Base-by-base conservation (phyloP, 2,888 invertebrate genomes). In the Drosophila paramelanica region DNA sequence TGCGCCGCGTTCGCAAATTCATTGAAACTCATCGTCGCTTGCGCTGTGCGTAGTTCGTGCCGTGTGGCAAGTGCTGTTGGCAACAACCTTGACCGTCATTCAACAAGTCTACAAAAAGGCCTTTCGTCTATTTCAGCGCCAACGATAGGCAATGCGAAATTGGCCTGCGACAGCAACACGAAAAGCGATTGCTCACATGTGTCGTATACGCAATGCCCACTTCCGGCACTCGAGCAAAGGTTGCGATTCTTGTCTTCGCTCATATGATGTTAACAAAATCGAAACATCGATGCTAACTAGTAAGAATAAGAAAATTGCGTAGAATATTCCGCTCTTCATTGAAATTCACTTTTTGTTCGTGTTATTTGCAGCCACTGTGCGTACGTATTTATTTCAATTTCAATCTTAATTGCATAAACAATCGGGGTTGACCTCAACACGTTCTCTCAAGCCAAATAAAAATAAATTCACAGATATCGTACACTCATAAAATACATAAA, bases 31-130 rank as follows among this genome's bases (percentile, higher is more conserved):
- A 51, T 31, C 42, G 50, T 13, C 39, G 36, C 13, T 36, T n/a
- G 39, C 51, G 36, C 51, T 31, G 51, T 61, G 62, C 59, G 69
- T 77, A 73, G 84, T 86, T 88, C 87, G 87, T 89, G 89, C 81
- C 64, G 57, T 73, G 87, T 73, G 66, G 87, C 83, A 87, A 81
- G 79, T 72, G 65, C 53, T 58, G 64, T 52, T 52, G 53, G 64
- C 66, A 65, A 46, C 58, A 65, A 72, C 82, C 83, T 77, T 83
- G 88, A 84, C 83, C 83, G 88, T 87, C 89, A 88, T 88, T 71
- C 80, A 65, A 59, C 75, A 47, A 68, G 69, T 73, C 61, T 55
- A 66, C 50, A 33, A 45, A 70, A 58, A 62, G 77, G 66, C 80
- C 58, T 80, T 64, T 76, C 53, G 55, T 50, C 67, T 25, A 60